Percentiles rank a stretch among this genome's conserved stretches.
phyloP scores from a whole-genome alignment of 2,797 vertebrate genomes.

The Todus mexicanus region DNA sequence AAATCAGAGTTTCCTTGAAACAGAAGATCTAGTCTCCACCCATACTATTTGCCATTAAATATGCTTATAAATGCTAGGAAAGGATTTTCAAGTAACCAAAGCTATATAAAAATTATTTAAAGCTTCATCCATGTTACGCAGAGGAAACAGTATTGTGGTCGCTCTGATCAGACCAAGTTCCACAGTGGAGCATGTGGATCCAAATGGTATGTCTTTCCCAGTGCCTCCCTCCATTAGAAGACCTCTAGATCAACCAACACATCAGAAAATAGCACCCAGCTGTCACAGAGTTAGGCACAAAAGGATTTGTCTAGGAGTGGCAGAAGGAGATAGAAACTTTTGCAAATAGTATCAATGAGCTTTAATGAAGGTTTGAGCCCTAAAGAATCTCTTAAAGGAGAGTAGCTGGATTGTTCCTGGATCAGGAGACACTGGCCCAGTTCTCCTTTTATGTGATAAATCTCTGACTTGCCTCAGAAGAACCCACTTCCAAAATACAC shows the following conservation, averaged over 20 bases:
- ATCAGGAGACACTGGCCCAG: background rate
- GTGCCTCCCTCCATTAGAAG: background rate
- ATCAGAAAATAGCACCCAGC: background rate
- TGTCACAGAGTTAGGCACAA: background rate
- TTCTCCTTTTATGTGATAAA: background rate
- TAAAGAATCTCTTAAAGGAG: background rate
- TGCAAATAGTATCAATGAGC: background rate
- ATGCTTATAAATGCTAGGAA: background rate
- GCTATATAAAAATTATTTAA: background rate
- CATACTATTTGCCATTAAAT: background rate
- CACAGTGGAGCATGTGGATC: background rate
- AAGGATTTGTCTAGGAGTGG: background rate
- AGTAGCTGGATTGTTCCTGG: too few species aligned
- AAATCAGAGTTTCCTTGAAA: constrained; percentile 34
- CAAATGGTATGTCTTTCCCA: background rate
- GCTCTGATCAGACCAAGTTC: background rate
- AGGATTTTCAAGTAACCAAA: background rate
- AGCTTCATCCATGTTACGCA: background rate
- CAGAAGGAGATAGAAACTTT: background rate
- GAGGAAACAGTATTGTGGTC: background rate
- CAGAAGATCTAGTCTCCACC: background rate
- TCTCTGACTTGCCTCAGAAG: background rate
- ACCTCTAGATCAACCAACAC: background rate
- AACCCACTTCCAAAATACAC: background rate
- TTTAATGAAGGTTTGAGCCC: background rate